Percentiles rank a stretch among this genome's conserved stretches.
These are phyloP conservation scores for Tachyglossus aculeatus DNA, from an alignment of 2,797 vertebrate species.

Conservation along the genomic window DNA sequence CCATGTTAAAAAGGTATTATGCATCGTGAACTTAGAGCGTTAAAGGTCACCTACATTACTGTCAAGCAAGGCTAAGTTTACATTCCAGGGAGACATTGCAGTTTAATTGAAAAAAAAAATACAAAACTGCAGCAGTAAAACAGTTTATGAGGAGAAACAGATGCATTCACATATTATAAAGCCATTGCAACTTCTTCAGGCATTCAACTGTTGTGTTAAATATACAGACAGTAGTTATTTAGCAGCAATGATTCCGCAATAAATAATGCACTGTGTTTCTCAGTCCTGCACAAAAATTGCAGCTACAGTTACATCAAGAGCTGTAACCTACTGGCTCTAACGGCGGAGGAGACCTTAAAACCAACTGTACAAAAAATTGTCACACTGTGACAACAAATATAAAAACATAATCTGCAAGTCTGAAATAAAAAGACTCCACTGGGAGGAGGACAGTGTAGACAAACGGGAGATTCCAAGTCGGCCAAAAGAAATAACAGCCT, in stretches of 20 bases:
- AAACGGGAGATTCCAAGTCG: conserved; percentile 79
- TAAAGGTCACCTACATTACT: conserved; percentile 76
- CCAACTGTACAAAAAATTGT: conserved; percentile 84
- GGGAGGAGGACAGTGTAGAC: conserved; percentile 80
- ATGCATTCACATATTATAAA: conserved; percentile 85
- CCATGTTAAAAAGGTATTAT: conserved; percentile 71
- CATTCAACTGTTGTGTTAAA: conserved; percentile 87
- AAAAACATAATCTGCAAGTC: conserved; percentile 82
- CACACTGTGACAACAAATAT: conserved; percentile 87
- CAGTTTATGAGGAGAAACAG: conserved; percentile 82
- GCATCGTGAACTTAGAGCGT: conserved; percentile 70
- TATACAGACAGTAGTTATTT: conserved; percentile 99
- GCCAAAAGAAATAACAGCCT: conserved; percentile 76
- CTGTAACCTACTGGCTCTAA: conserved; percentile 86
- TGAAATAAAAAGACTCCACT: conserved; percentile 83
- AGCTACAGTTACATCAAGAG: conserved; percentile 83
- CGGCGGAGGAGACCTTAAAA: conserved; percentile 84
- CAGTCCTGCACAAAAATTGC: conserved; percentile 85
- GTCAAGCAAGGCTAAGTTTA: conserved; percentile 79
- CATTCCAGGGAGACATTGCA: conserved; percentile 80
- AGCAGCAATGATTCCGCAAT: conserved; percentile 97
- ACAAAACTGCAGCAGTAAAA: conserved; percentile 78
- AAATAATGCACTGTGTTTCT: conserved; percentile 94
- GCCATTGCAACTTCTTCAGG: conserved; percentile 83
- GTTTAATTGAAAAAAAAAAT: conserved; percentile 72